Conservation (phyloP, 2,113 vertebrate species). For the Eulemur macaco region DNA sequence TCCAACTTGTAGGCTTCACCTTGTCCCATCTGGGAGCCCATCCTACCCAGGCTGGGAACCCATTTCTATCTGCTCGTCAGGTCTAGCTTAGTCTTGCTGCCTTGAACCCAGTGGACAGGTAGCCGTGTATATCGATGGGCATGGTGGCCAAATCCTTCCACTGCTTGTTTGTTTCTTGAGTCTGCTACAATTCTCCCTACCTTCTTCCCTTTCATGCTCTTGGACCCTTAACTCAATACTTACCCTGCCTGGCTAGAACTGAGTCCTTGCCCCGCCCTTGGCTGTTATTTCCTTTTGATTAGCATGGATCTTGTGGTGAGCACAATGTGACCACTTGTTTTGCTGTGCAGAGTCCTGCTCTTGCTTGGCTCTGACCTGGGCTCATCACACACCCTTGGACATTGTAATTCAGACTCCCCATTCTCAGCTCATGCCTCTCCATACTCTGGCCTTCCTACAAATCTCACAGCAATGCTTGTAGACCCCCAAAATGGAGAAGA, state of each 20-base stretch:
- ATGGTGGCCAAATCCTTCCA: neutral
- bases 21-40: neutral
- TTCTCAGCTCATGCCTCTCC: neutral
- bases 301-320: neutral
- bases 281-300: neutral
- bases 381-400: too few species aligned
- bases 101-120: neutral
- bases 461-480: neutral
- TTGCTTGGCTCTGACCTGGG: neutral
- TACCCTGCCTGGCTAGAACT: neutral
- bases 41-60: neutral
- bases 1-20: neutral
- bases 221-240: neutral
- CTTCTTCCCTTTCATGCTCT: neutral
- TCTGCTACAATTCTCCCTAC: neutral
- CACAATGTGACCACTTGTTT: neutral
- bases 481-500: neutral
- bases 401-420: neutral
- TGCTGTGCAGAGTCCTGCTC: neutral
- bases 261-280: neutral
- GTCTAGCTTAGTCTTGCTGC: neutral
- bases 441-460: neutral
- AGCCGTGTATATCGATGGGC: neutral
- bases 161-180: neutral
- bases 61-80: neutral